Conservation (phyloP, 2,113 vertebrate species). For the Phyllostomus hastatus region DNA sequence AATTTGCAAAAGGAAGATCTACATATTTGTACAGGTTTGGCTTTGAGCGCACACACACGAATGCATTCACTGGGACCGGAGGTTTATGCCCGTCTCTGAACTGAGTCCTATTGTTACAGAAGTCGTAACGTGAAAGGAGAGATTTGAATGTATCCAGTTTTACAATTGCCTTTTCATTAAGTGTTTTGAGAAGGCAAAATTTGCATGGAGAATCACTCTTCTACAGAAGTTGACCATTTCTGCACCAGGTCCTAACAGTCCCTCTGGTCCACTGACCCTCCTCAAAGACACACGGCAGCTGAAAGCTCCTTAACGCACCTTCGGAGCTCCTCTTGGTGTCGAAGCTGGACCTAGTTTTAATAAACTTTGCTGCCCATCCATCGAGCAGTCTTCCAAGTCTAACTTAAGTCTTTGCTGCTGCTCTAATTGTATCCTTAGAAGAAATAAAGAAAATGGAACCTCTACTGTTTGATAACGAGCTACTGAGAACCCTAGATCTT, state of each 20-base stretch:
- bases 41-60: neutral
- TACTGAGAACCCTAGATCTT: neutral
- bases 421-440: neutral
- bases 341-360: neutral
- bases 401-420: neutral
- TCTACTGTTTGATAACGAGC: neutral
- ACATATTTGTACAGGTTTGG: slow-evolving; percentile 3
- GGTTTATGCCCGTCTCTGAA: neutral
- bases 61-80: neutral
- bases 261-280: neutral
- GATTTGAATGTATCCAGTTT: neutral
- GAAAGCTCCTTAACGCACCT: neutral
- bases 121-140: neutral
- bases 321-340: neutral
- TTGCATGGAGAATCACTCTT: neutral
- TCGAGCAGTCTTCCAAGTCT: neutral
- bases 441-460: neutral
- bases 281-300: neutral
- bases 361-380: rapidly evolving
- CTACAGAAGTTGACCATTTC: neutral
- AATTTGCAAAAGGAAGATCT: slow-evolving; percentile 47
- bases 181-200: neutral
- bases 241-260: neutral
- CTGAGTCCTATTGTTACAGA: neutral
- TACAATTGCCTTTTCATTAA: neutral